Percentiles rank a stretch among this genome's conserved stretches.
phyloP scores from a whole-genome alignment of 2,797 vertebrate species.

The Hemitrygon akajei region DNA sequence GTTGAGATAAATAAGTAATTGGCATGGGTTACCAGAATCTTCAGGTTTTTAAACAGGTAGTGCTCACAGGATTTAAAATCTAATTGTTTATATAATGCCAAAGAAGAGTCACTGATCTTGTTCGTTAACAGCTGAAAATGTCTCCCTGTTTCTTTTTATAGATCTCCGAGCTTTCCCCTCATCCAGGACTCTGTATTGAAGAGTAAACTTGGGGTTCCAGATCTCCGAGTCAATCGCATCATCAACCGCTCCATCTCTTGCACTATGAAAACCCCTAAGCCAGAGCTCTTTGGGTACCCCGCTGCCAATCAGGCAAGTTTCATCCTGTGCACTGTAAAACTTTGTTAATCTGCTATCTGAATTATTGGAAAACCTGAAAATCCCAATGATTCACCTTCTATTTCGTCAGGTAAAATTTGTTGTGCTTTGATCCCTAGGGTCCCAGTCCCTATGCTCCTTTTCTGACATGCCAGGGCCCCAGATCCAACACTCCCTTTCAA shows the following conservation, averaged over 20 bases:
- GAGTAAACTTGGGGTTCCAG: constrained; percentile 84
- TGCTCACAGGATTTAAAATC: background rate
- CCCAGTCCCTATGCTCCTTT: too few species aligned
- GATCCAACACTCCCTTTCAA: too few species aligned
- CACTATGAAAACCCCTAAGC: constrained; percentile 92
- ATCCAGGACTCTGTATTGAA: constrained; percentile 93
- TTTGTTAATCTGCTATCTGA: too few species aligned
- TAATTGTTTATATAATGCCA: background rate
- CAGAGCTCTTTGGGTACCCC: constrained; percentile 86
- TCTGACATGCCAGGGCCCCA: too few species aligned
- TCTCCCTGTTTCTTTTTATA: constrained; percentile 41
- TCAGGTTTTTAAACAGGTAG: background rate
- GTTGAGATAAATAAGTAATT: background rate
- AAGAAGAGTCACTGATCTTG: too few species aligned
- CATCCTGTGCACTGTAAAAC: background rate
- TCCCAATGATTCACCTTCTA: too few species aligned
- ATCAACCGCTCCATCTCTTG: constrained; percentile 96
- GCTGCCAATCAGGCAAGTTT: constrained; percentile 83
- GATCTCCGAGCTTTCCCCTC: constrained; percentile 92
- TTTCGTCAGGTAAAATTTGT: too few species aligned
- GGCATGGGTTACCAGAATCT: background rate
- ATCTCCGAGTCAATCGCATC: constrained; percentile 84
- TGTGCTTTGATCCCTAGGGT: too few species aligned
- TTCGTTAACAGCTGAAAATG: background rate
- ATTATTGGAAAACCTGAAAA: too few species aligned